Percentiles rank a stretch among this genome's conserved stretches.
Evolutionary conservation across 2,888 invertebrate genomes (phyloP).

Genomic region (Fissipunctia ypsillon): DNA sequence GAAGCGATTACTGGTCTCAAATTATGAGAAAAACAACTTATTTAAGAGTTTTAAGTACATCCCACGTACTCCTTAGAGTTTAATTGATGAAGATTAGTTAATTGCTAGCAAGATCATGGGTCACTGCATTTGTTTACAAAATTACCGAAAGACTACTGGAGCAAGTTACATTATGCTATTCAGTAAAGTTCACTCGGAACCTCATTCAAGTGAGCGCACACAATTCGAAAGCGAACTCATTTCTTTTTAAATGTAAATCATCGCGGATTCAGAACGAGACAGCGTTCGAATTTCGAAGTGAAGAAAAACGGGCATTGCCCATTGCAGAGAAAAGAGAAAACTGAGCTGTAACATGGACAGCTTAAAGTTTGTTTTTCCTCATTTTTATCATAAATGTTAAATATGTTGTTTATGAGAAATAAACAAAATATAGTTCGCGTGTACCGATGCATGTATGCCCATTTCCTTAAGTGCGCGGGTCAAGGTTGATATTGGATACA

Average conservation of each 20-base stretch:
- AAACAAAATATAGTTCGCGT: conserved; percentile 5
- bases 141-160: background rate
- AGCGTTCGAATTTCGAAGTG: background rate
- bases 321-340: background rate
- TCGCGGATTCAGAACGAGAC: background rate
- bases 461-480: conserved; percentile 43
- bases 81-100: conserved; percentile 42
- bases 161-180: background rate
- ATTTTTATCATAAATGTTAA: background rate
- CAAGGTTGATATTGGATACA: conserved; percentile 54
- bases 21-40: conserved; percentile 30
- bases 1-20: background rate
- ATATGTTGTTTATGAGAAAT: background rate
- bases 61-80: conserved; percentile 16
- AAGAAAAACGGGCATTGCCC: background rate
- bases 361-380: background rate
- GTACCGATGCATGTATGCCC: conserved; percentile 10
- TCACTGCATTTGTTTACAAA: conserved; percentile 17
- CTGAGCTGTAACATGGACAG: background rate
- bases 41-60: conserved; percentile 8
- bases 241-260: background rate
- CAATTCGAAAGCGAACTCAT: background rate
- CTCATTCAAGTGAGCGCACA: conserved; percentile 3
- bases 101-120: conserved; percentile 34
- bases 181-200: background rate